Base-by-base conservation (phyloP, 2,797 vertebrate genomes). In the Megaceryle alcyon region DNA sequence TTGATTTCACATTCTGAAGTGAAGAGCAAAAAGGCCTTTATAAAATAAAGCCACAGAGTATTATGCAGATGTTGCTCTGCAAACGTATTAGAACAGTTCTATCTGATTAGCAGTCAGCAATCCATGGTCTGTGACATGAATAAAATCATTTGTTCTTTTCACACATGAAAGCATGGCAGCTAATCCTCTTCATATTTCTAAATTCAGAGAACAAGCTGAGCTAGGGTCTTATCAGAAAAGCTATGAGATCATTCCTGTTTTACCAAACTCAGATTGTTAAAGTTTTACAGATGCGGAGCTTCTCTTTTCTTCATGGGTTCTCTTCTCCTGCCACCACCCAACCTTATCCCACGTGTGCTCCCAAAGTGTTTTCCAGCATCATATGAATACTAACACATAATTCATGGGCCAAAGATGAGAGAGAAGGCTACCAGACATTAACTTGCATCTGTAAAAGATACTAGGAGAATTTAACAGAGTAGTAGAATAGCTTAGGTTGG, bases 91-190 rank as follows among this genome's bases (percentile, higher is more conserved):
- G 79, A 81, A 88, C 69, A 76, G 87, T 95, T 97, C 70, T 92
- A 88, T 82, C 83, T 93, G 91, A 94, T 94, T 83, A 95, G 82
- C 80, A 92, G 91, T 95, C 91, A 94, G 94, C 89, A 94, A 71
- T 90, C 96, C 77, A 80, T 82, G 70, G 80, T 66, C 94, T 82
- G 12, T 79, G 90, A 94, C 86, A 86, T 44, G 90, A 94, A 76
- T 90, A 79, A 96, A 94, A 84, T 94, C 56, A 82, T 94, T 94
- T 92, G 90, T 94, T 96, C 91, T 94, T 88, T 94, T 96, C 86
- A 86, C 95, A 94, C 82, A 69, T 92, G 92, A 92, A 84, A 96
- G 92, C 85, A 46, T 86, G 35, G 90, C 85, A 85, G 53, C 75
- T 96, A 95, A 94, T 96, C 90, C 6, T 21, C 73, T 92, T 92